Base-by-base conservation (phyloP, 2,888 invertebrate species). In the Cancer borealis region DNA sequence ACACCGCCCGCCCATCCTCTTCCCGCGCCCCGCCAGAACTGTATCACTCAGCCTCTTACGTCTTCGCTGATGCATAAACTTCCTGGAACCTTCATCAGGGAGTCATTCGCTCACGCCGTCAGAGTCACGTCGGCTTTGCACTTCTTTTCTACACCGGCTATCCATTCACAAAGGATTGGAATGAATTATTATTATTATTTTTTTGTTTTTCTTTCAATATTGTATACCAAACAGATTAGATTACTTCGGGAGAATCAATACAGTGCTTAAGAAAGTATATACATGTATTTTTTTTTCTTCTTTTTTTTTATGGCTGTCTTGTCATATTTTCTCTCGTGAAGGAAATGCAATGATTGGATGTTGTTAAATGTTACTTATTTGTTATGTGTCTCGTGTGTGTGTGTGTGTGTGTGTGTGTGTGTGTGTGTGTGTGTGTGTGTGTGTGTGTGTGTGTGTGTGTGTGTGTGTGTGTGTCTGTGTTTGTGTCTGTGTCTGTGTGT, bases 1-100 rank as follows among this genome's bases (percentile, higher is more conserved):
- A n/a, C 49, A 49, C 6, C 49, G 10, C 10, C 3, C 39, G 39
- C 39, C 39, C 2, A 0, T 39, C 30, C 49, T 49, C 89, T 17
- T n/a, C 17, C 5, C 10, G n/a, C 17, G 14, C 14, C 54, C 49
- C 47, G 1, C 26, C 39, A 30, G 84, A 21, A 21, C 84, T 10
- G 26, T 47, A 10, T 17, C 26, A 8, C 88, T 47, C 49, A 12
- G 47, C 21, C 88, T 17, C 46, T 12, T 45, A 10, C 88, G 30
- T 88, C 88, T 26, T 49, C 47, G 17, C 47, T 88, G 47, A 49
- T 46, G 49, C n/a, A 26, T 49, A 88, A 88, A 49, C 26, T 88
- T 49, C 88, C 47, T 46, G 2, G 88, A 88, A 88, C 26, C 88
- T 88, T 88, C 88, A 88, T 88, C 46, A 88, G 49, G 88, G 49